Conservation (phyloP, 2,888 invertebrate genomes). For the Lycocerus yunnanus region DNA sequence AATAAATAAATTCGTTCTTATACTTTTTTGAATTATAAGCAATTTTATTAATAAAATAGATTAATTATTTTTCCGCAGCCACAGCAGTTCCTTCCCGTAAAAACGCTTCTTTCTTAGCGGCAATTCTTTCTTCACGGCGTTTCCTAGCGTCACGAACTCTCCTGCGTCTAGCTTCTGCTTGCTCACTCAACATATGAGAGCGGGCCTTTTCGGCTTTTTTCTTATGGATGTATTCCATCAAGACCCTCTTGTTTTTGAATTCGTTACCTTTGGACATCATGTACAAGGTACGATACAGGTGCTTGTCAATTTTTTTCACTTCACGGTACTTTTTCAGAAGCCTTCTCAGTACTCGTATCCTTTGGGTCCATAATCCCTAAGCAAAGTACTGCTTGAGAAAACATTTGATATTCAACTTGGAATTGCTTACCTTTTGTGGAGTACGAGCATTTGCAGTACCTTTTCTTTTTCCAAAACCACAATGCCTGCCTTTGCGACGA, state of each 20-base stretch:
- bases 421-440: slow-evolving; percentile 83
- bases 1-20: background rate
- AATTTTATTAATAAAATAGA: background rate
- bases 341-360: slow-evolving; percentile 95
- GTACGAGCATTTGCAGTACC: slow-evolving; percentile 99
- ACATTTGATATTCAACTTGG: background rate
- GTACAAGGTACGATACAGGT: slow-evolving; percentile 97
- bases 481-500: slow-evolving; percentile 97
- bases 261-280: slow-evolving; percentile 99
- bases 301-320: slow-evolving; percentile 98
- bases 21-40: background rate
- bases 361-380: slow-evolving; percentile 87
- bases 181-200: slow-evolving; percentile 95
- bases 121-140: slow-evolving; percentile 94
- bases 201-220: slow-evolving; percentile 99
- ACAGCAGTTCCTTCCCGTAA: slow-evolving; percentile 66
- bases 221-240: slow-evolving; percentile 99
- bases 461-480: slow-evolving; percentile 98
- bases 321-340: slow-evolving; percentile 95
- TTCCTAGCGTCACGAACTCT: slow-evolving; percentile 97
- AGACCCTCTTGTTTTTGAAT: slow-evolving; percentile 97
- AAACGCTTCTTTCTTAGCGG: slow-evolving; percentile 91
- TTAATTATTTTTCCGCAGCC: background rate
- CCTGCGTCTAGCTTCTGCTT: slow-evolving; percentile 95
- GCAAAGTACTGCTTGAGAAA: slow-evolving; percentile 31